A percentile compares a stretch with the other conserved stretches of the same genome.
Evolutionary conservation across 2,113 vertebrate species (phyloP).

Genomic region (Alligator mississippiensis): DNA sequence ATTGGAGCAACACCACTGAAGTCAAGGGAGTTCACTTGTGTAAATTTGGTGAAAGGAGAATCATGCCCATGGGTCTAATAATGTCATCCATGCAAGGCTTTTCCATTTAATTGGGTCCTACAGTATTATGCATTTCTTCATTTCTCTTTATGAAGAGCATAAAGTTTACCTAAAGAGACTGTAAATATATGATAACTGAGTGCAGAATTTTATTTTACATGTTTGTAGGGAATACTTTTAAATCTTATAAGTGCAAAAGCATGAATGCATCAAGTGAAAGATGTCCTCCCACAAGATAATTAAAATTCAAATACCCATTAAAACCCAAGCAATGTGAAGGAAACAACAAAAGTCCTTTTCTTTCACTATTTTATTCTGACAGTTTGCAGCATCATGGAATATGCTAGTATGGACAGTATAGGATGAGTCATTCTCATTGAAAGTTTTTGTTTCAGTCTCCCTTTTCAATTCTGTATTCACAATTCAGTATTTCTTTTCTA

Average conservation of each 20-base stretch:
- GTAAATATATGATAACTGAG: slow-evolving; percentile 40
- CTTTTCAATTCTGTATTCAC: slow-evolving; percentile 37
- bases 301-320: slow-evolving; percentile 54
- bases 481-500: slow-evolving; percentile 37
- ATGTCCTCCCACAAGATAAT: slow-evolving; percentile 37
- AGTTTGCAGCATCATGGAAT: slow-evolving; percentile 24
- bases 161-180: slow-evolving; percentile 31
- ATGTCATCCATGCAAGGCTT: not conserved
- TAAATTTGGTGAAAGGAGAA: not conserved
- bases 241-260: slow-evolving; percentile 23
- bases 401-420: slow-evolving; percentile 38
- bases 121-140: not conserved
- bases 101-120: slow-evolving; percentile 20
- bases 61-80: not conserved
- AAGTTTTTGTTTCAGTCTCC: slow-evolving; percentile 37
- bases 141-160: not conserved
- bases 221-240: slow-evolving; percentile 38
- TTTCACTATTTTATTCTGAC: not conserved
- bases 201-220: slow-evolving; percentile 12
- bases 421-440: slow-evolving; percentile 54
- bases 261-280: slow-evolving; percentile 49
- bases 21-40: not conserved
- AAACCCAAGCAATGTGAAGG: slow-evolving; percentile 37
- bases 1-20: not conserved
- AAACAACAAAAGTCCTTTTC: slow-evolving; percentile 35